These are phyloP conservation scores for Bubo blakistoni DNA, from an alignment of 2,113 vertebrate species.

Conservation along the genomic window DNA sequence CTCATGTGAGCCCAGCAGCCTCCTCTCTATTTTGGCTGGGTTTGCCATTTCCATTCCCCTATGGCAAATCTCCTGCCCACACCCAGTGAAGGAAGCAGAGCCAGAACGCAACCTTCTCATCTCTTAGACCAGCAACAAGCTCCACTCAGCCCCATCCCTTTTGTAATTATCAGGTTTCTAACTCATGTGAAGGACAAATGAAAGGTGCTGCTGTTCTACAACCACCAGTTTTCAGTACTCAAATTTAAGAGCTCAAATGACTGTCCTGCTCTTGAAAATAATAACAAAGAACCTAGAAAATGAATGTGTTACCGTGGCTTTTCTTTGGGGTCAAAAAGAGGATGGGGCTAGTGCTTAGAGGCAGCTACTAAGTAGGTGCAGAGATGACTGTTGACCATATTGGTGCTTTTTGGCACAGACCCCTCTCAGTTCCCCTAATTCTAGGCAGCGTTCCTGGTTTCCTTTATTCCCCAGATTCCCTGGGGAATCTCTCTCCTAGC, in stretches of 20 bases:
- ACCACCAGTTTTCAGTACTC: slow-evolving; percentile 26
- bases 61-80: not conserved
- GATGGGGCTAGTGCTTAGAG: not conserved
- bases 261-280: slow-evolving; percentile 38
- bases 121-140: slow-evolving; percentile 63
- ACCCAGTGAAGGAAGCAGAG: slow-evolving; percentile 25
- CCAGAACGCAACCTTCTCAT: slow-evolving; percentile 26
- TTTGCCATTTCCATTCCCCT: not conserved
- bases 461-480: not conserved
- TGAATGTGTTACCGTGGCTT: not conserved
- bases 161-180: slow-evolving; percentile 60
- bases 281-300: slow-evolving; percentile 42
- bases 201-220: slow-evolving; percentile 62
- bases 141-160: slow-evolving; percentile 18
- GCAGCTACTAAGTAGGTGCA: slow-evolving; percentile 20
- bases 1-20: not conserved
- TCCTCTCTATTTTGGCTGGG: slow-evolving; percentile 7
- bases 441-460: not conserved
- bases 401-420: slow-evolving; percentile 26
- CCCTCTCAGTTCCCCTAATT: not conserved
- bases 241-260: slow-evolving; percentile 24
- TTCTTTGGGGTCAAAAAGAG: slow-evolving; percentile 20
- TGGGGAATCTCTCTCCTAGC: not conserved
- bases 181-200: slow-evolving; percentile 46
- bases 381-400: not conserved